A percentile compares a stretch with the other conserved stretches of the same genome.
phyloP scores from a whole-genome alignment of 2,797 vertebrate species.

The Liparis tanakae region DNA sequence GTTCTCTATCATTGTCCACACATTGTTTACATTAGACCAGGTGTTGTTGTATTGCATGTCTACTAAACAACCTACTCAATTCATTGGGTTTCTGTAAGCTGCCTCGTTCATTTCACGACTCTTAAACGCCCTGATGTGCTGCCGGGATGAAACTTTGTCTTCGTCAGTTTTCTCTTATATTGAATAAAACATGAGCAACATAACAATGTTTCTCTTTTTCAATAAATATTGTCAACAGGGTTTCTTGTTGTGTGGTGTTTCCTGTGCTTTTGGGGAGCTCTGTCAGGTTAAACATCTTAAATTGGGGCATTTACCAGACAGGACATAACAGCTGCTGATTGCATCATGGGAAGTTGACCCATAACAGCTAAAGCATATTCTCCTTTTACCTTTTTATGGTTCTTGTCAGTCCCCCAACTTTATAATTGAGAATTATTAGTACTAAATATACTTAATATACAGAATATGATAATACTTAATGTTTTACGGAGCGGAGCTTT shows the following conservation, averaged over 20 bases:
- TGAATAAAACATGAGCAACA: neutral
- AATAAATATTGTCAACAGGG: constrained; percentile 10
- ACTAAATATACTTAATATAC: too few species aligned
- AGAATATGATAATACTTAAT: too few species aligned
- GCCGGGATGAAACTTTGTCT: constrained; percentile 6
- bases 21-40: neutral
- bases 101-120: constrained; percentile 1
- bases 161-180: neutral
- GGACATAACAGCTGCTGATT: neutral
- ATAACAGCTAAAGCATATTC: neutral
- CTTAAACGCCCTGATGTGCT: constrained; percentile 31
- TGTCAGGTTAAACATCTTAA: neutral
- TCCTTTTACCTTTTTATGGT: neutral
- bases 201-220: neutral
- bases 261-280: neutral
- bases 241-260: neutral
- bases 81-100: neutral
- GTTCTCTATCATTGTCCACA: neutral
- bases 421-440: neutral
- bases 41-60: neutral
- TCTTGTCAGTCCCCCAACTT: neutral
- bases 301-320: neutral
- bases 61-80: neutral
- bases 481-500: too few species aligned
- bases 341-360: neutral